Evolutionary conservation across 2,888 invertebrate genomes (phyloP), one percentile per base, ranked within the genome.

Genomic region (Drosophila barbarae): DNA sequence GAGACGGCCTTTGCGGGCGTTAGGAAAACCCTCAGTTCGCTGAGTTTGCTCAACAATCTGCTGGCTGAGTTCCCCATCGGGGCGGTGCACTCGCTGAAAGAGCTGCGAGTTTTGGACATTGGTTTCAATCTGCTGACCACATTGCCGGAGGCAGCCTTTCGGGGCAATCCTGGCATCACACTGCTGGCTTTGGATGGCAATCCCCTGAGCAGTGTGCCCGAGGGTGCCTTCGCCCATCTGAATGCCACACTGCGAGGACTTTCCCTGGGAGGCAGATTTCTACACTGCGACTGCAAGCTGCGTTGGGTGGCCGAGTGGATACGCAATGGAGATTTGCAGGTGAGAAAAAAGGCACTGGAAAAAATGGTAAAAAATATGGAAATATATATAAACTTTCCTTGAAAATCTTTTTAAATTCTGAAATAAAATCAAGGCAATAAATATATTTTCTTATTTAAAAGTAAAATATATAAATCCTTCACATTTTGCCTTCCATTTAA

Each of bases 281-380:
- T 97, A 32, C 94, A 94, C 76, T 97, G 97, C 86, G 97, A 97
- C 87, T 97, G 97, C 88, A 93, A 94, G 61, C 89, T 97, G 49
- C 92, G 93, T 9, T 97, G 97, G 97, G 94, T 97, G 64, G 93
- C 95, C 66, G 94, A 96, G 86, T 97, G 97, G 97, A 96, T 97
- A 76, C 92, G 94, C 54, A 94, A 93, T 72, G 94, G 94, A 13
- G 96, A 97, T 87, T 91, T 97, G 39, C 97, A 97, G 91, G 96
- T 89, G 55, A 76, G 76, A 26, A 5, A 18, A 4, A 5, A 18
- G 13, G 12, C 28, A 28, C 9, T 26, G 26, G 26, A 26, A 26
- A 23, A 23, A 0, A 23, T 23, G 23, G 3, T 23, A 23, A 23
- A 23, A 23, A 4, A 23, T 23, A 4, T 23, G 0, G 23, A 23